Conservation (phyloP, 2,797 vertebrate species). For the Gouania willdenowi region DNA sequence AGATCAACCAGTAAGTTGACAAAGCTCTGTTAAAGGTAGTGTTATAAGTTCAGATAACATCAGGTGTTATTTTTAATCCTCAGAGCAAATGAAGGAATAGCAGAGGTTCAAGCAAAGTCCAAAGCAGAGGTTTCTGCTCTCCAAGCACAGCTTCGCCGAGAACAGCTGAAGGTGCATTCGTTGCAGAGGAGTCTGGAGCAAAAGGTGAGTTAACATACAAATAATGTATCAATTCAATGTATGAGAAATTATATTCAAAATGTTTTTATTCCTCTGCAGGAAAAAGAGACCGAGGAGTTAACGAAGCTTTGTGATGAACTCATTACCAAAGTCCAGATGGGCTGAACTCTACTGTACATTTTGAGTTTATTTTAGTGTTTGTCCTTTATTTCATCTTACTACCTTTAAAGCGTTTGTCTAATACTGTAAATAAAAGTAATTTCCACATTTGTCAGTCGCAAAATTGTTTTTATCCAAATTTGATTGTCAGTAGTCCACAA, state of each 20-base stretch:
- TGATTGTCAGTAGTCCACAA: no score
- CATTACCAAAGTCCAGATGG: slow-evolving; percentile 81
- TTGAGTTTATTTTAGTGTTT: slow-evolving; percentile 5
- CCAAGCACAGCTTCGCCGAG: slow-evolving; percentile 82
- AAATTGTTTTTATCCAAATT: no score
- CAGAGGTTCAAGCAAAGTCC: slow-evolving; percentile 80
- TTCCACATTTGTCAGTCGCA: no score
- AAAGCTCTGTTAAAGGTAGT: background rate
- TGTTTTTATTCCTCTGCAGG: slow-evolving; percentile 56
- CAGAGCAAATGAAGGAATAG: slow-evolving; percentile 87
- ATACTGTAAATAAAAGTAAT: slow-evolving; percentile 41
- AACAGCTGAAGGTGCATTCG: slow-evolving; percentile 86
- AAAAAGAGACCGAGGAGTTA: slow-evolving; percentile 88
- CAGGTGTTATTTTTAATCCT: background rate
- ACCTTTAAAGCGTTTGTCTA: slow-evolving; percentile 40
- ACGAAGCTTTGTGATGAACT: slow-evolving; percentile 93
- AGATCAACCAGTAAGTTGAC: slow-evolving; percentile 80
- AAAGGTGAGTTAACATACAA: slow-evolving; percentile 72
- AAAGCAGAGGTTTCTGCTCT: slow-evolving; percentile 77
- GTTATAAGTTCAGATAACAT: background rate
- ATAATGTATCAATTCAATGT: background rate
- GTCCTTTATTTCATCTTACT: background rate
- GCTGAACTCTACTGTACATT: slow-evolving; percentile 44
- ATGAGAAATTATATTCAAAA: background rate
- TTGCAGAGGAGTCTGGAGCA: slow-evolving; percentile 87